Conservation (phyloP, 2,888 invertebrate species). For the Melolontha melolontha region DNA sequence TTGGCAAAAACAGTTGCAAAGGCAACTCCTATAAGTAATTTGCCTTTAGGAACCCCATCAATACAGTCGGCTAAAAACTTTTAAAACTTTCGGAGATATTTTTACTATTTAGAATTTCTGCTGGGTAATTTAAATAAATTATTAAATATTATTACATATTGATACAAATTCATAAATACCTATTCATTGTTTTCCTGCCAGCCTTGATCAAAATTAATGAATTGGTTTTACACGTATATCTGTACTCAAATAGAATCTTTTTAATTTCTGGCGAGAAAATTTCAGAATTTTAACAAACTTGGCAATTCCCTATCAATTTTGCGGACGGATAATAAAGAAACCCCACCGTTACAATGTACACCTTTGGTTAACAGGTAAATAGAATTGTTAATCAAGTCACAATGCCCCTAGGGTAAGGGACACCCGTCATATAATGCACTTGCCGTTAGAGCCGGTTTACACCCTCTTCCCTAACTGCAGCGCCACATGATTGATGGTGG, state of each 20-base stretch:
- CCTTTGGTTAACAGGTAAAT: conserved; percentile 46
- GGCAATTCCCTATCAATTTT: conserved; percentile 7
- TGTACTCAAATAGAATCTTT: neutral
- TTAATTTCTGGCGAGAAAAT: conserved; percentile 1
- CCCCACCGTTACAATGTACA: conserved; percentile 34
- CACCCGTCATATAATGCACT: conserved; percentile 61
- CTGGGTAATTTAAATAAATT: no score
- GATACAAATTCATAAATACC: no score
- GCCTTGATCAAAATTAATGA: no score
- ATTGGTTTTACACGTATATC: neutral
- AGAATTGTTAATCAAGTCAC: conserved; percentile 48
- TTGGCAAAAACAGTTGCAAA: no score
- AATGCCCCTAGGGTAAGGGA: conserved; percentile 44
- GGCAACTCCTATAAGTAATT: no score
- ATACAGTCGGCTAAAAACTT: no score
- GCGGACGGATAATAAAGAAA: conserved; percentile 33
- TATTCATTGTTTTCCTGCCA: no score
- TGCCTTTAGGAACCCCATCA: no score
- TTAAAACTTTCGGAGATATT: no score
- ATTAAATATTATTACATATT: no score
- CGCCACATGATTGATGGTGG: conserved; percentile 66
- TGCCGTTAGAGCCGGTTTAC: conserved; percentile 53
- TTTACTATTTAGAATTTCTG: no score
- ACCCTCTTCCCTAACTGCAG: conserved; percentile 53
- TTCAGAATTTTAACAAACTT: conserved; percentile 9